Base-by-base conservation (phyloP, 2,888 invertebrate genomes). In the Danaus chrysippus region DNA sequence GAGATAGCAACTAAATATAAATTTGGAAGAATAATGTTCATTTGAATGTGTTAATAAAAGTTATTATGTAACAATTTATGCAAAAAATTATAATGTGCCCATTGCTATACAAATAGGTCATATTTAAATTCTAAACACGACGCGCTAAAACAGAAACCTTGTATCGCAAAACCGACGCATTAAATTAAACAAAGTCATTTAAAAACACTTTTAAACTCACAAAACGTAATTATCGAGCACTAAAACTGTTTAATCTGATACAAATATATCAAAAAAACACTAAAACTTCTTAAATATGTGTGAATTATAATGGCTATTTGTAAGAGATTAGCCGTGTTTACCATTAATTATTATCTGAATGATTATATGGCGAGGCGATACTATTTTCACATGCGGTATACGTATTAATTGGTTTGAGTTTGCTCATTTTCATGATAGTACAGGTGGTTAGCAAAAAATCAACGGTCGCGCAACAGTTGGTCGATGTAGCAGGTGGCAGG, bases 391-490 rank as follows among this genome's bases (percentile, higher is more conserved):
- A 56, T 49, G 15, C 11, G 3, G 42, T 19, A 23, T 19, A 23
- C 42, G 44, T 61, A 17, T 43, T 41, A 19, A 58, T 23, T 23
- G 42, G 64, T 58, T 67, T 67, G 66, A 68, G 71, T 76, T 82
- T 79, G 85, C 86, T 83, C 85, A 86, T 86, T 86, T 86, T 81
- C 79, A 77, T 79, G 78, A 81, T 79, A 81, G 73, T 71, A 61
- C 71, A 75, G 79, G 75, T 79, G 81, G 80, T 79, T 81, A 79
- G 82, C 82, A 85, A 89, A 88, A 90, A 89, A 87, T 84, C 86
- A 89, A 90, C 91, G 87, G 90, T 86, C 87, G 87, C 77, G 87
- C 87, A 90, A 90, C 90, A 90, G 90, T 90, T 91, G 90, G 89
- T 78, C 74, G 63, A 66, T 71, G 81, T 77, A 83, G 88, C 89